A percentile compares a stretch with the other conserved stretches of the same genome.
phyloP scores from a whole-genome alignment of 1,140 invertebrate genomes.

The Sycophila sp. region DNA sequence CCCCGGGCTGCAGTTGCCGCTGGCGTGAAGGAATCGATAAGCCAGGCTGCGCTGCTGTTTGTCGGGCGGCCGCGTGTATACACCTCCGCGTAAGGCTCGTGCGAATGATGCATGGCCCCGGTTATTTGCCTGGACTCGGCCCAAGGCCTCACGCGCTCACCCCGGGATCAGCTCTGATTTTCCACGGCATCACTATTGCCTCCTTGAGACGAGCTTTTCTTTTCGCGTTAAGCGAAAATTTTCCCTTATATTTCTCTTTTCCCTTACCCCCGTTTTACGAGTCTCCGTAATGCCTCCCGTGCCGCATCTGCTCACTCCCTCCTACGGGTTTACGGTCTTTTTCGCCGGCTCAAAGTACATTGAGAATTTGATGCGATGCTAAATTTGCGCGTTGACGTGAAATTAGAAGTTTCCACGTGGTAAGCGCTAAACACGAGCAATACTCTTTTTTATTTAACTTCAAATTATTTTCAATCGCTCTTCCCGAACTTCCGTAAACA shows the following conservation, averaged over 20 bases:
- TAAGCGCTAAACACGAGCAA: no score
- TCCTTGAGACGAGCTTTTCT: constrained; percentile 1
- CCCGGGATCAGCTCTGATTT: constrained; percentile 21
- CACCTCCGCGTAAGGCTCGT: neutral
- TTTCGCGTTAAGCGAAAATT: neutral
- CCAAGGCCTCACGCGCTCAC: no score
- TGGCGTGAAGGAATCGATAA: no score
- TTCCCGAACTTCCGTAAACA: no score
- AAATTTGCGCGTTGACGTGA: no score
- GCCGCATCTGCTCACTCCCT: neutral
- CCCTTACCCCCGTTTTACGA: neutral
- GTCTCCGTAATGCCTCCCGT: neutral
- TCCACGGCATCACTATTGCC: neutral
- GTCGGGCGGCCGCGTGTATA: neutral
- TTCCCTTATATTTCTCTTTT: neutral
- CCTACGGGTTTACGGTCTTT: neutral
- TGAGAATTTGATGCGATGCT: neutral
- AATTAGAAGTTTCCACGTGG: no score
- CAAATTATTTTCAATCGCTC: no score
- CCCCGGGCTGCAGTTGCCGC: no score
- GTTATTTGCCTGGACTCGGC: neutral
- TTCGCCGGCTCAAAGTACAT: no score
- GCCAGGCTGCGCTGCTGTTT: neutral
- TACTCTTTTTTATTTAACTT: no score
- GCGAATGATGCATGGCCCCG: neutral